Evolutionary conservation across 2,113 vertebrate genomes (phyloP), one percentile per base, ranked within the genome.

Genomic region (Indicator maculatus): DNA sequence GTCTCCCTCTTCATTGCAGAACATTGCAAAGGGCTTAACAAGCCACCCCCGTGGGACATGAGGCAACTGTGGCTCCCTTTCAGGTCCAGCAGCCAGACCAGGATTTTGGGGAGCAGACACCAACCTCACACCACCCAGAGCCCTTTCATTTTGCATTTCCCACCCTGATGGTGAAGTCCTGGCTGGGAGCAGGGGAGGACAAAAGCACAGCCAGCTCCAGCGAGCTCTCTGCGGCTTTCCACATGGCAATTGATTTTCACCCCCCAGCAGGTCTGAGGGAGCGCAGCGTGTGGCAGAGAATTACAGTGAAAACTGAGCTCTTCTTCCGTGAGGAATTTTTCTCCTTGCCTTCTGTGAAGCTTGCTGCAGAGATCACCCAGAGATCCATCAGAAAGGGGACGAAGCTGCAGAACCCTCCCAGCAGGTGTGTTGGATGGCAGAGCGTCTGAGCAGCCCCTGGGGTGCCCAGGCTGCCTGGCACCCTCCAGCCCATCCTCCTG

Each of bases 1-100:
- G 18, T 26, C 21, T 50, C 52, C 9, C n/a, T 36, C 27, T 61
- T 27, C 38, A 31, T 2, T 15, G 30, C 75, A 93, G 28, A 78
- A 21, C 7, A 16, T 23, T 23, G n/a, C 47, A 74, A 77, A 77
- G 60, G 13, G 15, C n/a, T 77, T 28, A 59, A 33, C 36, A 39
- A 74, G 39, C 19, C 52, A 39, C 12, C 15, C 16, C 19, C 9
- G 5, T 2, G 2, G 0, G 0, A 8, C 39, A 30, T 0, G 3
- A 18, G 17, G 41, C 12, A 59, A 7, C 2, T 1, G 11, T 3
- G 17, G 6, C 50, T 70, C 28, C 47, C 12, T 64, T 69, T 80
- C 1, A 4, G 27, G 39, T 45, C 60, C 65, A 83, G 28, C 31
- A 31, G 30, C 4, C 50, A 64, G 23, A 55, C 4, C 6, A 63